Percentiles rank a stretch among this genome's conserved stretches.
phyloP scores from a whole-genome alignment of 2,797 vertebrate species.

The Premnoplex brunnescens region DNA sequence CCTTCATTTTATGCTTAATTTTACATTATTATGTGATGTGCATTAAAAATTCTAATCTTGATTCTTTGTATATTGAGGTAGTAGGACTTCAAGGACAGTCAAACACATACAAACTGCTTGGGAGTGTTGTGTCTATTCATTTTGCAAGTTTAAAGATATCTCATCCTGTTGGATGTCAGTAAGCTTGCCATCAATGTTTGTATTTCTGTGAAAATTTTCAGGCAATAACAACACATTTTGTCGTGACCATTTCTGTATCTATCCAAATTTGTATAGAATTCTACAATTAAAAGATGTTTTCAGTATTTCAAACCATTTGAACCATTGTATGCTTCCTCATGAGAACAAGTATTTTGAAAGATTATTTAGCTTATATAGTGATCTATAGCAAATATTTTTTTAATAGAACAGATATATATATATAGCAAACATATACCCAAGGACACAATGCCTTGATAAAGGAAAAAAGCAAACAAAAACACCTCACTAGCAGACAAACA shows the following conservation, averaged over 20 bases:
- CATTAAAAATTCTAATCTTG: slow-evolving; percentile 57
- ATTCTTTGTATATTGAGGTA: slow-evolving; percentile 62
- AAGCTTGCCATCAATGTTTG: slow-evolving; percentile 67
- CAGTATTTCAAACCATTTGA: slow-evolving; percentile 65
- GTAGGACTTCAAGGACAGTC: slow-evolving; percentile 41
- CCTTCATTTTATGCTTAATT: slow-evolving; percentile 60
- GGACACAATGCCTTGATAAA: neutral
- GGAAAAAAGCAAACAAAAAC: neutral
- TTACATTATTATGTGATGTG: slow-evolving; percentile 57
- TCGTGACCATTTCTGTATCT: slow-evolving; percentile 81
- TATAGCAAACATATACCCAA: neutral
- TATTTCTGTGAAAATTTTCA: slow-evolving; percentile 72
- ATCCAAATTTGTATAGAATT: slow-evolving; percentile 77
- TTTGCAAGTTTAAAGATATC: slow-evolving; percentile 68
- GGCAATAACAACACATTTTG: slow-evolving; percentile 79
- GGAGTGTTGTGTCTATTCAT: slow-evolving; percentile 54
- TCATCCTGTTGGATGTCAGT: slow-evolving; percentile 68
- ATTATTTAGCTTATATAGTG: neutral
- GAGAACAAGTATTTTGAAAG: neutral
- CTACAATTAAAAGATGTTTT: slow-evolving; percentile 74
- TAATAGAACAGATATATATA: neutral
- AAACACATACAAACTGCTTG: slow-evolving; percentile 33
- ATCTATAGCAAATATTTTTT: neutral
- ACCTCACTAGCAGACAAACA: neutral
- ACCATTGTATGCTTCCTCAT: neutral